Percentiles rank a stretch among this genome's conserved stretches.
These are phyloP conservation scores for Popillia japonica DNA, from an alignment of 1,140 invertebrate genomes.

Conservation along the genomic window DNA sequence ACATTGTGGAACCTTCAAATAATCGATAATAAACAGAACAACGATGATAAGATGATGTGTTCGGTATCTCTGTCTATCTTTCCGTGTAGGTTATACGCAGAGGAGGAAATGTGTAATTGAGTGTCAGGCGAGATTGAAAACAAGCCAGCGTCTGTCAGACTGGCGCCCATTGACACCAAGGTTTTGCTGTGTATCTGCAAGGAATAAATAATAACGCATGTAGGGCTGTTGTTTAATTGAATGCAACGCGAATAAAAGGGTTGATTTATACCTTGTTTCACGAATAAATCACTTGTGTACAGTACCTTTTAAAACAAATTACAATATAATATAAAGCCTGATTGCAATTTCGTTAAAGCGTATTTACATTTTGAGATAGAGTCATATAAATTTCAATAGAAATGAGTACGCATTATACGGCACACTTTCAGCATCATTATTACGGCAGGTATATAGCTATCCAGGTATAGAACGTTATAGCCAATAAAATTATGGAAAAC, in stretches of 20 bases:
- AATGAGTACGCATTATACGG: too few species aligned
- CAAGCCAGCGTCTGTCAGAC: constrained; percentile 21
- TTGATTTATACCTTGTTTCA: too few species aligned
- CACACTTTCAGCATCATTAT: too few species aligned
- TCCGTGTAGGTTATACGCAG: not conserved
- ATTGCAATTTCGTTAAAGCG: too few species aligned
- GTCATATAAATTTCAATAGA: too few species aligned
- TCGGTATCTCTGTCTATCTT: not conserved
- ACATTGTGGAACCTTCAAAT: not conserved
- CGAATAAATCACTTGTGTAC: too few species aligned
- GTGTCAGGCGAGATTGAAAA: constrained; percentile 20
- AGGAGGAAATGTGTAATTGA: constrained; percentile 16
- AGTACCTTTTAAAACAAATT: too few species aligned
- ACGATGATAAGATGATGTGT: constrained; percentile 6
- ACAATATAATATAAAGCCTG: too few species aligned
- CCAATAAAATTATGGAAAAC: constrained; percentile 2
- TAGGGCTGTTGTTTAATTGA: too few species aligned
- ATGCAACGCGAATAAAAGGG: too few species aligned
- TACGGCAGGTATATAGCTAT: too few species aligned
- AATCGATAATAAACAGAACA: not conserved
- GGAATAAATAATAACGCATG: not conserved
- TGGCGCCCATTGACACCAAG: constrained; percentile 19
- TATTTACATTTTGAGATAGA: too few species aligned
- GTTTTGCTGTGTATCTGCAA: not conserved
- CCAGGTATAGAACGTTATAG: not conserved